Evolutionary conservation across 2,797 vertebrate species (phyloP), one percentile per base, ranked within the genome.

Genomic region (Pteronotus mesoamericanus): DNA sequence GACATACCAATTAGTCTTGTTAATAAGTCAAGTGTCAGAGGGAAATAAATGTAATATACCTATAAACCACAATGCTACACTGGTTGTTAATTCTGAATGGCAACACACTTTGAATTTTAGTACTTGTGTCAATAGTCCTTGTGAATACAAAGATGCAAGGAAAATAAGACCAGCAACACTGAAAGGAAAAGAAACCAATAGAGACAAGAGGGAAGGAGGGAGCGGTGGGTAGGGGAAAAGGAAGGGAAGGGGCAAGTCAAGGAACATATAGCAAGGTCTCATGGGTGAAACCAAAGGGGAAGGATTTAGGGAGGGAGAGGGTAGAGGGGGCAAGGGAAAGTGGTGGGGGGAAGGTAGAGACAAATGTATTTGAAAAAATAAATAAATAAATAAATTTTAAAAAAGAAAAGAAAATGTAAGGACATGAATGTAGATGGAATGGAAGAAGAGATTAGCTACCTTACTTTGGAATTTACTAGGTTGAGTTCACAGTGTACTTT

Each of bases 11-110:
- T 77, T 89, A 83, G 46, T 74, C 69, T 14, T 48, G 29, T 72
- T 69, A 92, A 64, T 39, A 92, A 97, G 59, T 16, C 71, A 29
- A 83, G 57, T 66, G 83, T 83, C 75, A 93, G 39, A 90, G 71
- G 55, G 48, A 95, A 94, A 86, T 9, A 44, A 51, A 48, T 71
- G 53, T 92, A 9, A 87, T 42, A 75, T 75, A 44, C 16, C 9
- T 90, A 79, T 1, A 4, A 44, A 51, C 34, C 34, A 44, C 4
- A 26, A 34, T 57, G 5, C 5, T 6, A 21, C 0, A 15, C 10
- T 21, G 32, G 69, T n/a, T 37, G 37, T 44, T 9, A 11, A 37
- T n/a, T 75, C 26, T 44, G 5, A 85, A 34, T 5, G 15, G 19
- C 6, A 48, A 53, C 21, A 80, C 19, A 64, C 6, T 77, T 84